Conservation (phyloP, 2,113 vertebrate genomes). For the Gnathonemus longibarbis region DNA sequence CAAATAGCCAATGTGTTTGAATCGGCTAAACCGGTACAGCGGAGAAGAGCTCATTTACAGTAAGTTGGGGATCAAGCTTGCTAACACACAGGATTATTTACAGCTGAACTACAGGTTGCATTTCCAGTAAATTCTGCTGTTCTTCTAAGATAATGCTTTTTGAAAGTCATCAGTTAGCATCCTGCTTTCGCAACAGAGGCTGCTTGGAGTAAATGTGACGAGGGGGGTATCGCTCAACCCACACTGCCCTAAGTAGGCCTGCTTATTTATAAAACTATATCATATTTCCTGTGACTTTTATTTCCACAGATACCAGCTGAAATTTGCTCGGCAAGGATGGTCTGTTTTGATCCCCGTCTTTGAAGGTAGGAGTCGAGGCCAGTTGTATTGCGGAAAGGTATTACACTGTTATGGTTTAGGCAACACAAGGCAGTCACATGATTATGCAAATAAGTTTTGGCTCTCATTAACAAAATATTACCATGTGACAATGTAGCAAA, state of each 20-base stretch:
- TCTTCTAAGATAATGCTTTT: not conserved
- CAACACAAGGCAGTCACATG: constrained; percentile 3
- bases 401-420: not conserved
- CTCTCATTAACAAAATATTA: not conserved
- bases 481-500: not conserved
- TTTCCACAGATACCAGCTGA: constrained; percentile 1
- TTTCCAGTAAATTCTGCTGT: not conserved
- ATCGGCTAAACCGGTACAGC: not conserved
- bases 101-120: not conserved
- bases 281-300: constrained; percentile 23
- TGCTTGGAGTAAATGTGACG: constrained; percentile 11
- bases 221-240: constrained; percentile 21
- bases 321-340: constrained; percentile 10
- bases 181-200: constrained; percentile 6
- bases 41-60: not conserved
- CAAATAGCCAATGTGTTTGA: not conserved
- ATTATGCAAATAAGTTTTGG: not conserved
- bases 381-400: constrained; percentile 5
- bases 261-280: constrained; percentile 26
- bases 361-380: constrained; percentile 16
- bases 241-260: constrained; percentile 35
- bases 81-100: not conserved
- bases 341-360: constrained; percentile 19
- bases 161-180: constrained; percentile 19
- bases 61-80: not conserved